A percentile compares a stretch with the other conserved stretches of the same genome.
These are phyloP conservation scores for Calliphora vomitoria DNA, from an alignment of 2,888 invertebrate species.

Conservation along the genomic window DNA sequence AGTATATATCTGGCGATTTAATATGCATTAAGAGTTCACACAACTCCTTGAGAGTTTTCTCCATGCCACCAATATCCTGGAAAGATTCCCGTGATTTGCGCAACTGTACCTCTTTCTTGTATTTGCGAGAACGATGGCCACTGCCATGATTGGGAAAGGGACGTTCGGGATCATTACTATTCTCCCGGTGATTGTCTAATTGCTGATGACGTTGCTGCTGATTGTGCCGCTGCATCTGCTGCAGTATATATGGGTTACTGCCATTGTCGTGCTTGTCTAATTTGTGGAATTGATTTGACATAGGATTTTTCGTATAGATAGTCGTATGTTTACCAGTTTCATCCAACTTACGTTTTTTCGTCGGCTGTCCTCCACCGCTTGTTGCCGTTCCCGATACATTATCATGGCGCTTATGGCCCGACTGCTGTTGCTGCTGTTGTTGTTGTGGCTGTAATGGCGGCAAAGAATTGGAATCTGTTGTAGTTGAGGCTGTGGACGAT, in stretches of 20 bases:
- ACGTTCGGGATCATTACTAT: constrained; percentile 72
- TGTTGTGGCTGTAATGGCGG: constrained; percentile 48
- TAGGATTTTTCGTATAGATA: constrained; percentile 75
- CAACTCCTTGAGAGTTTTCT: constrained; percentile 89
- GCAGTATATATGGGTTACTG: constrained; percentile 61
- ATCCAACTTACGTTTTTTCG: constrained; percentile 77
- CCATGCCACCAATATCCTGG: constrained; percentile 92
- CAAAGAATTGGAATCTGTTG: constrained; percentile 67
- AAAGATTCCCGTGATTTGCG: constrained; percentile 77
- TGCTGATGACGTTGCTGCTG: constrained; percentile 72
- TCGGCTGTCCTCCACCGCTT: constrained; percentile 82
- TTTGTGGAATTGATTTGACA: constrained; percentile 77
- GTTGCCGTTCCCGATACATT: constrained; percentile 79
- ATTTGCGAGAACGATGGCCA: constrained; percentile 77
- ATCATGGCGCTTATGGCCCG: constrained; percentile 74
- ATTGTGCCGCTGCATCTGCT: constrained; percentile 66
- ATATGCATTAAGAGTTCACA: constrained; percentile 93
- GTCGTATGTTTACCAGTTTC: constrained; percentile 68
- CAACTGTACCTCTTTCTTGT: constrained; percentile 80
- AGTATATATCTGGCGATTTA: constrained; percentile 95
- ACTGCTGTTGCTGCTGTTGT: neutral
- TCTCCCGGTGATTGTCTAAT: constrained; percentile 69
- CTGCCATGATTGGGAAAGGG: constrained; percentile 49
- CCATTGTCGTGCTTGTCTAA: constrained; percentile 83
- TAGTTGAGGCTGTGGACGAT: constrained; percentile 57